phyloP scores from a whole-genome alignment of 1,140 invertebrate species.

The Drosophila funebris region DNA sequence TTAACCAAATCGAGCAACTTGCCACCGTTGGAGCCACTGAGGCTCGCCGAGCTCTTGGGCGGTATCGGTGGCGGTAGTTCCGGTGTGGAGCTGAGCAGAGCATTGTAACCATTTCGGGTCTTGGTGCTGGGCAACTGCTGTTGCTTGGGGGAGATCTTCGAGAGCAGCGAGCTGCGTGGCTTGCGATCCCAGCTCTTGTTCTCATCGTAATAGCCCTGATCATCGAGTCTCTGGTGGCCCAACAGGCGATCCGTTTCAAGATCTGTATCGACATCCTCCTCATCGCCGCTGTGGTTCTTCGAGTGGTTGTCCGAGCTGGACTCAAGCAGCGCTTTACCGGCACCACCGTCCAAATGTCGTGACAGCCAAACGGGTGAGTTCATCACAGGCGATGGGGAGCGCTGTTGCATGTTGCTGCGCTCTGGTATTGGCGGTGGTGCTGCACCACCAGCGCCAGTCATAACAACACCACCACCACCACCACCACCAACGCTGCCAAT shows the following conservation, averaged over 20 bases:
- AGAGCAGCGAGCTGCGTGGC: constrained; percentile 66
- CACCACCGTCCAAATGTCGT: constrained; percentile 61
- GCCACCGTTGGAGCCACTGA: constrained; percentile 42
- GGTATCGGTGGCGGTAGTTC: constrained; percentile 73
- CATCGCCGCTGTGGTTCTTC: constrained; percentile 78
- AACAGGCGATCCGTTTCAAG: constrained; percentile 94
- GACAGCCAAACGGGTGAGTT: constrained; percentile 79
- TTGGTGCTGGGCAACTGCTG: constrained; percentile 76
- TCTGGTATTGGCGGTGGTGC: constrained; percentile 74
- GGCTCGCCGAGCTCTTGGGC: constrained; percentile 56
- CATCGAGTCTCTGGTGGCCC: constrained; percentile 94
- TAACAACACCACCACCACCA: not conserved
- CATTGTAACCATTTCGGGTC: constrained; percentile 82
- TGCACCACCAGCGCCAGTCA: not conserved
- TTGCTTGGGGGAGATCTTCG: constrained; percentile 81
- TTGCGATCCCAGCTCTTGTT: constrained; percentile 86
- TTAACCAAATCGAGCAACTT: constrained; percentile 45
- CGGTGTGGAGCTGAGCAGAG: constrained; percentile 75
- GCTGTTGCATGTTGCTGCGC: constrained; percentile 40
- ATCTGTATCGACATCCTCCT: constrained; percentile 94
- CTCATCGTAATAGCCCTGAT: constrained; percentile 95
- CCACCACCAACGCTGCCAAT: not conserved
- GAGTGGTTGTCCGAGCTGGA: constrained; percentile 73
- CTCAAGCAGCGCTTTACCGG: constrained; percentile 61
- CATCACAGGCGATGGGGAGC: constrained; percentile 70